These are phyloP conservation scores for Marronus borbonicus DNA, from an alignment of 2,888 invertebrate genomes.

Conservation along the genomic window DNA sequence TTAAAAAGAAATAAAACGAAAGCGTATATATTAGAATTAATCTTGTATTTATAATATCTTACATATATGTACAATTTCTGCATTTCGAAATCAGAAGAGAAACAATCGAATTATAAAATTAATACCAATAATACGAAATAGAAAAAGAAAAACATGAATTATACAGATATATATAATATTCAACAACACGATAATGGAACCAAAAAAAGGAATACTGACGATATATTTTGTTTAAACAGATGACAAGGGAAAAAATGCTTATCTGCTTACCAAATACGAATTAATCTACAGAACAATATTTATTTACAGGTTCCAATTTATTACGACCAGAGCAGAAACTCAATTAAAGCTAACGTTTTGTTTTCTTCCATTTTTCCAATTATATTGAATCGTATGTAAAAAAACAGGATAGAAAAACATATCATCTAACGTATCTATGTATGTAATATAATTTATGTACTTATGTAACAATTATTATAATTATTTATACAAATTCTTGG, in stretches of 20 bases:
- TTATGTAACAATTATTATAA: slow-evolving; percentile 15
- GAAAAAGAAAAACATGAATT: neutral
- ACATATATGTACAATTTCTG: slow-evolving; percentile 37
- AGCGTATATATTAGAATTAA: neutral
- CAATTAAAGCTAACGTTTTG: slow-evolving; percentile 26
- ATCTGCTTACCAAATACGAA: too few relatives aligned
- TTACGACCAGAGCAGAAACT: too few relatives aligned
- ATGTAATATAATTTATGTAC: too few relatives aligned
- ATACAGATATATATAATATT: slow-evolving; percentile 1
- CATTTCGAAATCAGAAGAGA: slow-evolving; percentile 7
- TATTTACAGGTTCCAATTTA: too few relatives aligned
- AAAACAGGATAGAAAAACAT: slow-evolving; percentile 4
- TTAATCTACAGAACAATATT: slow-evolving; percentile 6
- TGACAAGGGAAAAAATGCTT: neutral
- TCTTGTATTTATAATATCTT: slow-evolving; percentile 31
- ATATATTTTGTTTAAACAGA: neutral
- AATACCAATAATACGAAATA: slow-evolving; percentile 26
- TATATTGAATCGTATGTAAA: neutral
- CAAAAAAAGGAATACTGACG: slow-evolving; percentile 23
- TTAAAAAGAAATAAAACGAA: neutral
- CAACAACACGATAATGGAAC: too few relatives aligned
- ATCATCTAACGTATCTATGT: too few relatives aligned
- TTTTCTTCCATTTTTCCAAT: neutral
- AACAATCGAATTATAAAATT: slow-evolving; percentile 22
- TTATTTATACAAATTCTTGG: slow-evolving; percentile 24